These are phyloP conservation scores for Paelopatides confundens DNA, from an alignment of 53 echinoderm and acorn worm species.

Conservation along the genomic window DNA sequence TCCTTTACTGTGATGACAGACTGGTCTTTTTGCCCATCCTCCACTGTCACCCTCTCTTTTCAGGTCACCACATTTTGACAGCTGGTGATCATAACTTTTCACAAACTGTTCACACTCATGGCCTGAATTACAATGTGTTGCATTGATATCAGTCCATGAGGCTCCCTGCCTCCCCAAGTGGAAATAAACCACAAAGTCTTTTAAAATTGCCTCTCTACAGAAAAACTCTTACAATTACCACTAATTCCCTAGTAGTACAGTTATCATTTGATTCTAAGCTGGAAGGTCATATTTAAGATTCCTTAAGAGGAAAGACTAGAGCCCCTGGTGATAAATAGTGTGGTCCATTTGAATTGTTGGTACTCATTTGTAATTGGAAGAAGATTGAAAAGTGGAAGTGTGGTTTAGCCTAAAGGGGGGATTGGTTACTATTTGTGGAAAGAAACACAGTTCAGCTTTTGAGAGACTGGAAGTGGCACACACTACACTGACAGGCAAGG, in stretches of 20 bases:
- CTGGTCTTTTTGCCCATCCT: slow-evolving; percentile 1
- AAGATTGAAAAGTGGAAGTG: slow-evolving; percentile 36
- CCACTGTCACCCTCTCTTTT: neutral
- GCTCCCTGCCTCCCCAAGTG: neutral
- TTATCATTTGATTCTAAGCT: neutral
- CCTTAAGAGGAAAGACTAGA: neutral
- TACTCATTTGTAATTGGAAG: slow-evolving; percentile 28
- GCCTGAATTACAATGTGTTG: neutral
- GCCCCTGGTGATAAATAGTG: slow-evolving; percentile 25
- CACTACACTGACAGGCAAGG: no score
- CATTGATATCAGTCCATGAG: slow-evolving; percentile 16
- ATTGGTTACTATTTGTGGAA: no score
- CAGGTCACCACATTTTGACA: slow-evolving; percentile 45
- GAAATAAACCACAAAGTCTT: slow-evolving; percentile 20
- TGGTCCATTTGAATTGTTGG: slow-evolving; percentile 29
- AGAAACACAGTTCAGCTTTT: no score
- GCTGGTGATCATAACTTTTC: slow-evolving; percentile 38
- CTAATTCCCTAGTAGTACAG: neutral
- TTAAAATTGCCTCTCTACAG: neutral
- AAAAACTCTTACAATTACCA: neutral
- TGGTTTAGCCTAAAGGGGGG: slow-evolving; percentile 37
- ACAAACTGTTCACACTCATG: slow-evolving; percentile 13
- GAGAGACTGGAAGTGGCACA: no score
- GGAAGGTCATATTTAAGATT: neutral
- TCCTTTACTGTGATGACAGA: slow-evolving; percentile 1